A percentile compares a stretch with the other conserved stretches of the same genome.
phyloP scores from a whole-genome alignment of 1,140 invertebrate genomes.

The Caenorhabditis remanei region DNA sequence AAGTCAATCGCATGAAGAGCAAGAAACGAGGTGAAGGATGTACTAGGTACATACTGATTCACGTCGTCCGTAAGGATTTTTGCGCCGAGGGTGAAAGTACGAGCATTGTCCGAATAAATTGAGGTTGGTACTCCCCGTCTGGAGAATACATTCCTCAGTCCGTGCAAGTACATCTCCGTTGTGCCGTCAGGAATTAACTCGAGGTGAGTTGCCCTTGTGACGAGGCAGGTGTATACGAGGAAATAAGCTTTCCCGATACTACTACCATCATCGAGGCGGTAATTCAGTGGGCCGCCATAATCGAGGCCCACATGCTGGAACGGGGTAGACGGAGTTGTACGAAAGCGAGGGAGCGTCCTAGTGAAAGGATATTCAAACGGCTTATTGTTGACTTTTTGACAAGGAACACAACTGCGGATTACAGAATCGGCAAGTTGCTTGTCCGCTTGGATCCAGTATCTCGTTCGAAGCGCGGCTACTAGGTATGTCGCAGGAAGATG shows the following conservation, averaged over 20 bases:
- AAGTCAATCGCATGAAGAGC: background rate
- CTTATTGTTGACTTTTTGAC: background rate
- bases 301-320: background rate
- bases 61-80: background rate
- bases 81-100: background rate
- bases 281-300: background rate
- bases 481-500: background rate
- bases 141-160: background rate
- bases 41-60: background rate
- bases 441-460: background rate
- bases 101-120: background rate
- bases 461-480: background rate
- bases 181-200: background rate
- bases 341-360: background rate
- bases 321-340: background rate
- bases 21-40: background rate
- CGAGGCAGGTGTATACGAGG: background rate
- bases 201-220: background rate
- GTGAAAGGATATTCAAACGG: background rate
- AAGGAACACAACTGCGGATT: background rate
- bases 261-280: background rate
- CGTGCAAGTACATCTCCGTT: background rate
- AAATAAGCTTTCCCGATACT: background rate
- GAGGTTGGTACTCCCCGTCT: background rate
- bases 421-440: background rate